Evolutionary conservation across 2,113 vertebrate genomes (phyloP), one percentile per base, ranked within the genome.

Genomic region (Hucho hucho): DNA sequence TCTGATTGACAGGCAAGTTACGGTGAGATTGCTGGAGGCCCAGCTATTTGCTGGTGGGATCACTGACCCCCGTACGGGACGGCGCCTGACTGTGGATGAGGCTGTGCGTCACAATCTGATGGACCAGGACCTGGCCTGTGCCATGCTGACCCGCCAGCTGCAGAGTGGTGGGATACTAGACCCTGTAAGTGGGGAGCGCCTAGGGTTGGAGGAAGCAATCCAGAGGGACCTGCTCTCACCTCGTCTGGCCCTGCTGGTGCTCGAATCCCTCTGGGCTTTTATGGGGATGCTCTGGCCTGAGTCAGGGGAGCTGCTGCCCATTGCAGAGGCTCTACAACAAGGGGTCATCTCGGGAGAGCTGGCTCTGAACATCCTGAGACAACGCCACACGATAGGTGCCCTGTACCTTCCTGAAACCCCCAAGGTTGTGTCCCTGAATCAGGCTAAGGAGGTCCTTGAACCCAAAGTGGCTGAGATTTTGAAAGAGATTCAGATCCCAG

Each of bases 11-110:
- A 91, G 92, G 1, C 91, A 97, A 76, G 95, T 95, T 1, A 92
- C 91, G 0, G 71, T 94, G 32, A 91, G 95, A 78, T 76, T 98
- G 25, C 89, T 98, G 67, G 98, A 98, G 90, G 93, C 94, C 64
- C 97, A 98, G 4, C 93, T 99, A 18, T 95, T 97, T 86, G 96
- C 97, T 12, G 97, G 97, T 16, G 97, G 97, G 77, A 96, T 99
- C 56, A 89, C 89, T n/a, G 97, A 99, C 83, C 95, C 96, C 18
- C 93, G 95, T 75, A 95, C 96, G 0, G 95, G 96, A 13, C 96
- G 95, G 79, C 92, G 94, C 25, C 87, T 98, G 72, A 95, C 91
- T 0, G 87, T 97, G 56, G 89, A 92, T 0, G 95, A 97, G 69
- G 96, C 97, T 0, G 73, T 96, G 72, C 89, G 90, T 73, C 92